Evolutionary conservation across 30 jellyfish, hydroid and myxozoan genomes (phyloP).

Genomic region (Hydractinia symbiolongicarpus): DNA sequence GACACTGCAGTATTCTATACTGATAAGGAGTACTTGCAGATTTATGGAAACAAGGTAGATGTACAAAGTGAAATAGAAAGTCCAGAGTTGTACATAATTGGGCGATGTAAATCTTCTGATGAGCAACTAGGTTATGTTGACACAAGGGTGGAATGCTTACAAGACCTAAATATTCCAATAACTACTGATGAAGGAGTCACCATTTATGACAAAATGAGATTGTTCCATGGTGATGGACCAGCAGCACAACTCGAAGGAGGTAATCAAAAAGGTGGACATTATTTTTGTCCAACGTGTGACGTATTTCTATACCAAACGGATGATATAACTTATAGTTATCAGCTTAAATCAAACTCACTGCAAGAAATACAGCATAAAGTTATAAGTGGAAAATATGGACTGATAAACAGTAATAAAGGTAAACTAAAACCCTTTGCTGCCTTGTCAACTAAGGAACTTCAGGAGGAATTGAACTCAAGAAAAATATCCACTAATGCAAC

Average conservation of each 20-base stretch:
- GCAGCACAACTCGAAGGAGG: conserved; percentile 25
- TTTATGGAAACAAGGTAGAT: not conserved
- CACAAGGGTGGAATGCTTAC: not conserved
- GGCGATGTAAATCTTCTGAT: conserved; percentile 12
- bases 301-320: not conserved
- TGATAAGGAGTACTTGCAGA: not conserved
- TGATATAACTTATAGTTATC: no score
- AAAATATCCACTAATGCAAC: no score
- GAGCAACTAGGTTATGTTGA: conserved; percentile 5
- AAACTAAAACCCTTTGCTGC: no score
- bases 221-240: conserved; percentile 22
- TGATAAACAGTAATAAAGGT: no score
- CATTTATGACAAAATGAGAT: conserved; percentile 8
- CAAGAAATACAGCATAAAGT: no score
- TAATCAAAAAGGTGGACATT: conserved; percentile 2
- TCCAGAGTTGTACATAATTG: conserved; percentile 19
- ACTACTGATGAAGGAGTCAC: not conserved
- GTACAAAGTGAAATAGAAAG: conserved; percentile 13
- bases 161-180: not conserved
- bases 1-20: conserved; percentile 5
- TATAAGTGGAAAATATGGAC: no score
- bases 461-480: no score
- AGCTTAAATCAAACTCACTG: no score
- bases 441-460: no score
- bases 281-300: conserved; percentile 20